Percentiles rank a stretch among this genome's conserved stretches.
phyloP scores from a whole-genome alignment of 2,888 invertebrate species.

The Stictocephala bisonia region DNA sequence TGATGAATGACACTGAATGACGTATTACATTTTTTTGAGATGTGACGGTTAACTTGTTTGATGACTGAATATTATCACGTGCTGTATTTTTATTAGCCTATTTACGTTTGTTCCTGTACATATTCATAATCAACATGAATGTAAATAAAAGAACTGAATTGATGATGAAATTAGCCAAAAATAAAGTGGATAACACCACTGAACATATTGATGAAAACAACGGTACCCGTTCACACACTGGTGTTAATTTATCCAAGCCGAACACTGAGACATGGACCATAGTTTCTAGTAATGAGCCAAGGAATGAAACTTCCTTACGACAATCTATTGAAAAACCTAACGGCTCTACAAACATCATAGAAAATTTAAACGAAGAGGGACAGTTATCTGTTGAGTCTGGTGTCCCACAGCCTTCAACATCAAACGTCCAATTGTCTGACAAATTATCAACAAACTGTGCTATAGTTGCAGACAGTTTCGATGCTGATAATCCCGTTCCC shows the following conservation, averaged over 20 bases:
- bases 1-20: no score
- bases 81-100: no score
- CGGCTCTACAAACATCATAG: not conserved
- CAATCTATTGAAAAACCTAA: constrained; percentile 1
- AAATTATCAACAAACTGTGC: not conserved
- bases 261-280: not conserved
- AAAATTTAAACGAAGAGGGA: not conserved
- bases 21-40: no score
- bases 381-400: not conserved
- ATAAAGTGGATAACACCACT: not conserved
- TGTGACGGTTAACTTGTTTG: constrained; percentile 2
- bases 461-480: constrained; percentile 5
- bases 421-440: not conserved
- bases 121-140: not conserved
- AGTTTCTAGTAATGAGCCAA: not conserved
- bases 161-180: constrained; percentile 22
- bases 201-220: not conserved
- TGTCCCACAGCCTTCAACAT: not conserved
- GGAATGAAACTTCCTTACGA: not conserved
- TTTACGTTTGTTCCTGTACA: not conserved
- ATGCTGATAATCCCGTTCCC: not conserved
- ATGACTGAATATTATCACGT: no score
- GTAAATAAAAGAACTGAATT: constrained; percentile 10
- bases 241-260: not conserved
- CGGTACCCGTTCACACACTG: not conserved